Conservation (phyloP, 2,797 vertebrate genomes). For the Carcharodon carcharias region DNA sequence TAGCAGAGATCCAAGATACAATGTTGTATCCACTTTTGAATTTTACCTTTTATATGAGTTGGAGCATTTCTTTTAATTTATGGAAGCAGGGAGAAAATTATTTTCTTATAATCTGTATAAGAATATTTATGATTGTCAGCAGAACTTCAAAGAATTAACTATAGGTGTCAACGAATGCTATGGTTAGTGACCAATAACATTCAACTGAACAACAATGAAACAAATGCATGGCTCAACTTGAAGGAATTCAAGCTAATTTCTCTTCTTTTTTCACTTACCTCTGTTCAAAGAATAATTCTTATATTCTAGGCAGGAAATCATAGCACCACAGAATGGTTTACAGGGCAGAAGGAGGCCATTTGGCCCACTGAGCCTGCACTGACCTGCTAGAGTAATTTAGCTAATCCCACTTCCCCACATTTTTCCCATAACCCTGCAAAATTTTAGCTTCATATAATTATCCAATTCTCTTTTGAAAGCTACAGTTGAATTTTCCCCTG, state of each 20-base stretch:
- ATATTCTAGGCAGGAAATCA: neutral
- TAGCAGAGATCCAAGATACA: neutral
- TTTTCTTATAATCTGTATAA: neutral
- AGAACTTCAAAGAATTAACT: neutral
- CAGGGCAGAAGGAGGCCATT: too few relatives aligned
- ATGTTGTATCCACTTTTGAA: neutral
- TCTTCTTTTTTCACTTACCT: neutral
- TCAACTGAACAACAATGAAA: neutral
- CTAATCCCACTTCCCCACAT: too few relatives aligned
- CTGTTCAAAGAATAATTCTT: neutral
- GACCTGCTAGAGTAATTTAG: too few relatives aligned
- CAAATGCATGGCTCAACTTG: neutral
- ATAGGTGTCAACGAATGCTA: neutral
- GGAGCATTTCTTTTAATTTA: neutral
- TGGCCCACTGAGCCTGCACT: too few relatives aligned
- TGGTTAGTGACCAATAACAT: neutral
- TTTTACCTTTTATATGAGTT: neutral
- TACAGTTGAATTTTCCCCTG: too few relatives aligned
- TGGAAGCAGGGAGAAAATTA: neutral
- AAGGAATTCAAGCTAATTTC: neutral
- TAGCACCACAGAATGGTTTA: too few relatives aligned
- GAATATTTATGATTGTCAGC: neutral
- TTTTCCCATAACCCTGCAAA: too few relatives aligned
- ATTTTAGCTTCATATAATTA: too few relatives aligned
- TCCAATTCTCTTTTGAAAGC: too few relatives aligned